Percentiles rank a stretch among this genome's conserved stretches.
phyloP scores from a whole-genome alignment of 2,797 vertebrate genomes.

The Alcedo atthis region DNA sequence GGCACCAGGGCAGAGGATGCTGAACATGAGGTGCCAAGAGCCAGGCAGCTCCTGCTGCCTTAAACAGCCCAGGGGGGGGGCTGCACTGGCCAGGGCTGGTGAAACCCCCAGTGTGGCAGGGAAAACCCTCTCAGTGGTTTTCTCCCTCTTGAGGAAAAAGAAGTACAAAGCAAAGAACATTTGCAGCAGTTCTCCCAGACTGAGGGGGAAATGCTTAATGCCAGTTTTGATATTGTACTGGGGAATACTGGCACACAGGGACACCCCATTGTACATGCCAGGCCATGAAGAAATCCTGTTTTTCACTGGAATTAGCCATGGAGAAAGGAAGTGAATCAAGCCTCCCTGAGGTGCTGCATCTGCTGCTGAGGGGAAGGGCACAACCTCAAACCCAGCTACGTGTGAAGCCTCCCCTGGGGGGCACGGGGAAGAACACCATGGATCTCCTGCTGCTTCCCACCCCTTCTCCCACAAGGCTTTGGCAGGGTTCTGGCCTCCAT shows the following conservation, averaged over 20 bases:
- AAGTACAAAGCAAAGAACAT: neutral
- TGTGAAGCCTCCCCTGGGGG: neutral
- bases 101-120: neutral
- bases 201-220: accelerated
- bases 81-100: neutral
- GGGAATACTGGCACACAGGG: neutral
- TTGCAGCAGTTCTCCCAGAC: neutral
- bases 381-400: neutral
- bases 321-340: neutral
- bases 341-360: neutral
- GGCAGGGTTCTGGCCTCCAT: neutral
- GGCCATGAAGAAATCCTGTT: neutral
- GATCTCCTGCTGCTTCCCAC: neutral
- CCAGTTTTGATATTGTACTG: neutral
- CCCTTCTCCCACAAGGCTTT: neutral
- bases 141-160: neutral
- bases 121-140: neutral
- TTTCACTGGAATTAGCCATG: neutral
- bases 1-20: neutral
- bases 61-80: neutral
- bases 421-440: accelerated
- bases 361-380: slow-evolving; percentile 20
- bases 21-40: neutral
- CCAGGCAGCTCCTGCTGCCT: neutral
- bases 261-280: neutral